Evolutionary conservation across 2,888 invertebrate genomes (phyloP).

Genomic region (Latheticus oryzae): DNA sequence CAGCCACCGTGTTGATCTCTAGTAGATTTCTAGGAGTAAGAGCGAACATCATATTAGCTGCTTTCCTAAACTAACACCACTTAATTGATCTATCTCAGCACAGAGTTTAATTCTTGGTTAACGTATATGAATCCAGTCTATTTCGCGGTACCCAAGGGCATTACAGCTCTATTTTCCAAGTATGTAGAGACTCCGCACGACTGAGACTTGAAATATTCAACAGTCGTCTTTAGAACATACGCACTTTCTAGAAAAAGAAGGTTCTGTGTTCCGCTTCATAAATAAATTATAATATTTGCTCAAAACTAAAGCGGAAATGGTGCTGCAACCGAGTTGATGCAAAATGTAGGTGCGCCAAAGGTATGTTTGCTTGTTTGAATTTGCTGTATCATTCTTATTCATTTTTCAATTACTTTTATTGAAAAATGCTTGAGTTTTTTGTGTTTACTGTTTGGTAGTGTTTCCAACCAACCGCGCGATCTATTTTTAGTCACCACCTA

Average conservation of each 20-base stretch:
- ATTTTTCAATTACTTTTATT: no score
- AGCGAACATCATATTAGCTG: conserved; percentile 16
- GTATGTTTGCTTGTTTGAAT: conserved; percentile 4
- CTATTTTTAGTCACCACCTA: conserved; percentile 4
- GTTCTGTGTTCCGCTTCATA: conserved; percentile 16
- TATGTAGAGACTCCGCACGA: conserved; percentile 30
- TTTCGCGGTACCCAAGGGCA: conserved; percentile 11
- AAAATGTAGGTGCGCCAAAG: no score
- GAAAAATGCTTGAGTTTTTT: no score
- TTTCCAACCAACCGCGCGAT: no score
- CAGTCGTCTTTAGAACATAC: conserved; percentile 35
- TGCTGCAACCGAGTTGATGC: conserved; percentile 8
- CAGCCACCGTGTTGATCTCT: no score
- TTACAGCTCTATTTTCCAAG: no score
- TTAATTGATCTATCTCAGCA: conserved; percentile 28
- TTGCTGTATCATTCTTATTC: no score
- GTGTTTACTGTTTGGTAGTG: not conserved
- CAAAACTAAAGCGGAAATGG: conserved; percentile 21
- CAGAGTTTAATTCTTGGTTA: conserved; percentile 26
- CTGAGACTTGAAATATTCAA: conserved; percentile 37
- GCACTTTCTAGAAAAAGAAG: conserved; percentile 34
- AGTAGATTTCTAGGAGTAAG: not conserved
- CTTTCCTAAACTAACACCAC: conserved; percentile 16
- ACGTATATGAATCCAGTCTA: conserved; percentile 26
- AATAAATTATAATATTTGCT: conserved; percentile 33